Evolutionary conservation across 2,888 invertebrate genomes (phyloP), one percentile per base, ranked within the genome.

Genomic region (Acleris cristana): DNA sequence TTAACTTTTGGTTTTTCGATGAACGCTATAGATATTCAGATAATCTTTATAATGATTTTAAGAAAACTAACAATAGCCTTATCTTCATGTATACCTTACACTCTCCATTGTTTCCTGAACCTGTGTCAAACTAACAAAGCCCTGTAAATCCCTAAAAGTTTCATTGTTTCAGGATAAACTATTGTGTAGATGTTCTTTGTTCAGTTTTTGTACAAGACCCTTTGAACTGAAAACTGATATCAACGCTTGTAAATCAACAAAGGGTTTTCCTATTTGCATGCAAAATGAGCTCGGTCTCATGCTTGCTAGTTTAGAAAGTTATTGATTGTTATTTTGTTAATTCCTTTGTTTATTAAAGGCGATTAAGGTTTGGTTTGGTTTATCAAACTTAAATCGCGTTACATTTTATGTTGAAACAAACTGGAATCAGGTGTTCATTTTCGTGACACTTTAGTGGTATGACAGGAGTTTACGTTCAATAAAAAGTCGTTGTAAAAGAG

Each of bases 121-220:
- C 66, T 66, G 48, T 66, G 66, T 66, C 66, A 56, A 56, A 48
- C 34, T 40, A 54, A 67, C 67, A 67, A 67, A 66, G 40, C 56
- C 26, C 16, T 14, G 30, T 44, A 55, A 62, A 62, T 57, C 66
- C 66, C 56, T 23, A 64, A 62, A 40, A 53, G 52, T 52, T 45
- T 45, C 61, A 62, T 62, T 62, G 66, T 61, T 61, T n/a, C 56
- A 45, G 52, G 52, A 57, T 52, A 66, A 62, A 66, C 66, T 66
- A 62, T 66, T 66, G 66, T 61, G 21, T 57, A 51, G 5, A 49
- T 44, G 44, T 66, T 56, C 56, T 61, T 66, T 66, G 61, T 66
- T 66, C n/a, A 57, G 21, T 66, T 66, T 54, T 54, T 58, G 58
- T 34, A 45, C 8, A 34, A 26, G 19, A 5, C 63, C 34, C 23